Evolutionary conservation across 2,797 vertebrate genomes (phyloP).

Genomic region (Melanotaenia boesemani): DNA sequence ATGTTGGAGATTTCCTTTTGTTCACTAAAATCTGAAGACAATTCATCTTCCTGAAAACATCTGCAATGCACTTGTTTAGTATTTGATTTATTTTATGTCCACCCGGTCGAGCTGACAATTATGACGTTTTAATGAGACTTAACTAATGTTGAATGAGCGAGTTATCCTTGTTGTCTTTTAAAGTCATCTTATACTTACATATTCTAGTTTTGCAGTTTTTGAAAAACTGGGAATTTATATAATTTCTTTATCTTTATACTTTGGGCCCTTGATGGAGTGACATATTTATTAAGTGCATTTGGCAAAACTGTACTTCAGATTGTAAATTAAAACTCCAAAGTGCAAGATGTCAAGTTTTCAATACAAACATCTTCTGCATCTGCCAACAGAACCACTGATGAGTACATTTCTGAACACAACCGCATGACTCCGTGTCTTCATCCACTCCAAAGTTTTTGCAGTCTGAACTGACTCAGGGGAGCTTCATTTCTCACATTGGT

Average conservation of each 20-base stretch:
- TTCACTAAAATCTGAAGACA: not conserved
- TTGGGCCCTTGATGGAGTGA: not conserved
- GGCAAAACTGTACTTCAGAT: not conserved
- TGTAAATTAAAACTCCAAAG: not conserved
- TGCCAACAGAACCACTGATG: conserved; percentile 45
- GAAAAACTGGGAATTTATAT: not conserved
- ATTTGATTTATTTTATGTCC: not conserved
- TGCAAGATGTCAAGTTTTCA: not conserved
- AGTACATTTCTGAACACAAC: conserved; percentile 22
- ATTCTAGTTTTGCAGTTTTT: not conserved
- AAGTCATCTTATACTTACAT: not conserved
- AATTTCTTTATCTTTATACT: not conserved
- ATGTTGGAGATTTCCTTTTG: not conserved
- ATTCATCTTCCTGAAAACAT: not conserved
- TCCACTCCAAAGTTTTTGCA: conserved; percentile 47
- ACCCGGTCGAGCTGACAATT: not conserved
- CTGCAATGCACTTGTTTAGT: not conserved
- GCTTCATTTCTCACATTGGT: conserved; percentile 84
- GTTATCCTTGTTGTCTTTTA: not conserved
- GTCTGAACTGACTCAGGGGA: conserved; percentile 68
- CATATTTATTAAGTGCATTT: not conserved
- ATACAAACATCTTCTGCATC: conserved; percentile 30
- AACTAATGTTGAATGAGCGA: not conserved
- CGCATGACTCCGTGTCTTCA: conserved; percentile 5
- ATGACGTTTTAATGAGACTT: not conserved